phyloP scores from a whole-genome alignment of 2,113 vertebrate species.

The Mirza zaza region DNA sequence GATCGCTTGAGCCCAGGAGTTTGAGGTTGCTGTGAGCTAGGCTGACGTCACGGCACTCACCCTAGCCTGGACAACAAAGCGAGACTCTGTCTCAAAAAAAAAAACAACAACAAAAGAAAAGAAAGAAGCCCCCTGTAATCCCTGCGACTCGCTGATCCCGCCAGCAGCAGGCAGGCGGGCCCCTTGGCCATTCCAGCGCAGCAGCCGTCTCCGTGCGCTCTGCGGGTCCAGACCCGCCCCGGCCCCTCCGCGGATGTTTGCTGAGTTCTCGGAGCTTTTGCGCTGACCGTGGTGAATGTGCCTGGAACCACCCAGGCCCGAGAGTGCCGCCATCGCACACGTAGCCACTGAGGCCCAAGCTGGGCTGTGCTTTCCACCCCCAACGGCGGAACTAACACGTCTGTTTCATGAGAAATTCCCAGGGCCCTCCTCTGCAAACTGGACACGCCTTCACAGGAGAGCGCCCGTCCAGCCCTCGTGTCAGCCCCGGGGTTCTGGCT shows the following conservation, averaged over 20 bases:
- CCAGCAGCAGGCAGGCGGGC: background rate
- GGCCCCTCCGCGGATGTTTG: background rate
- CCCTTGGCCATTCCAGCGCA: rapidly evolving
- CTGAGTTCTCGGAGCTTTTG: background rate
- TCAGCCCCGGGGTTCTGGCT: background rate
- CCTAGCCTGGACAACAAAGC: too few relatives aligned
- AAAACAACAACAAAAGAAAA: too few relatives aligned
- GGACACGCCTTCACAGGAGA: background rate
- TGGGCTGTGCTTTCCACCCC: background rate
- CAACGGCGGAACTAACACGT: background rate
- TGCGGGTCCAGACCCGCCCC: background rate
- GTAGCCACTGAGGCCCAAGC: background rate
- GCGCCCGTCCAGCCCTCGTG: too few relatives aligned
- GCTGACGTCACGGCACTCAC: too few relatives aligned
- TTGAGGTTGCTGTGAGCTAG: too few relatives aligned
- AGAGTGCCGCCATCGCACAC: background rate
- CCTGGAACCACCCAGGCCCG: background rate
- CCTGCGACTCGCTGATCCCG: background rate
- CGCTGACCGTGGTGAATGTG: background rate
- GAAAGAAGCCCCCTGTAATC: too few relatives aligned
- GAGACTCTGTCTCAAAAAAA: too few relatives aligned
- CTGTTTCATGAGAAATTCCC: background rate
- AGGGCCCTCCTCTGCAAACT: background rate
- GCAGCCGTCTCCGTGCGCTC: background rate
- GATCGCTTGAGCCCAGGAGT: too few relatives aligned